Conservation (phyloP, 1,140 invertebrate genomes). For the Thaumetopoea pityocampa region DNA sequence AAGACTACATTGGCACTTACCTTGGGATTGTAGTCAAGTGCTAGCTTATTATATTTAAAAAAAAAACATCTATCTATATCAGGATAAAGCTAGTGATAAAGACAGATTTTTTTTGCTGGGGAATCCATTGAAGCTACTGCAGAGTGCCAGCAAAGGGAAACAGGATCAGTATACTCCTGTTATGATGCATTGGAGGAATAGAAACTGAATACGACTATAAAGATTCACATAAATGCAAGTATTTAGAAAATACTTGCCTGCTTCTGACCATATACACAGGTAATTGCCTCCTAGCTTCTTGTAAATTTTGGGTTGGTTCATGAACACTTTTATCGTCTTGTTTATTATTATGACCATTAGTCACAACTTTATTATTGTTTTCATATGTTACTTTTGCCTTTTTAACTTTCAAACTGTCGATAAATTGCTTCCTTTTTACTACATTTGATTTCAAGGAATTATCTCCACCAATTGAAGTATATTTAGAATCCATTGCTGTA, state of each 20-base stretch:
- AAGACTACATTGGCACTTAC: no score
- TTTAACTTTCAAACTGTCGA: conserved; percentile 44
- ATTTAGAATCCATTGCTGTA: conserved; percentile 62
- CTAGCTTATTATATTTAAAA: no score
- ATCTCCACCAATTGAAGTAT: conserved; percentile 36
- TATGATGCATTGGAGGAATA: conserved; percentile 5
- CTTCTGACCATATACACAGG: conserved; percentile 46
- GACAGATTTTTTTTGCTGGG: no score
- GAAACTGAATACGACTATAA: not conserved
- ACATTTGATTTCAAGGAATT: conserved; percentile 28
- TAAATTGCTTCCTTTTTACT: conserved; percentile 22
- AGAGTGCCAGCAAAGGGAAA: no score
- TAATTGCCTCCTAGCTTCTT: conserved; percentile 42
- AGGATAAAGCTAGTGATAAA: no score
- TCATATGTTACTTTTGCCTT: conserved; percentile 39
- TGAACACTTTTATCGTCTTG: conserved; percentile 18
- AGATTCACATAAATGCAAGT: not conserved
- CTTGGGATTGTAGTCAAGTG: no score
- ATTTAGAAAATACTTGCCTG: conserved; percentile 31
- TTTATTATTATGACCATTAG: conserved; percentile 23
- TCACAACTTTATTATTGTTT: conserved; percentile 15
- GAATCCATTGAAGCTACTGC: no score
- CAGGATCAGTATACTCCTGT: no score
- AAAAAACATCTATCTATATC: no score
- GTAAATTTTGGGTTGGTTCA: conserved; percentile 32